A percentile compares a stretch with the other conserved stretches of the same genome.
Evolutionary conservation across 2,113 vertebrate genomes (phyloP).

Genomic region (Campylomormyrus tamandua): DNA sequence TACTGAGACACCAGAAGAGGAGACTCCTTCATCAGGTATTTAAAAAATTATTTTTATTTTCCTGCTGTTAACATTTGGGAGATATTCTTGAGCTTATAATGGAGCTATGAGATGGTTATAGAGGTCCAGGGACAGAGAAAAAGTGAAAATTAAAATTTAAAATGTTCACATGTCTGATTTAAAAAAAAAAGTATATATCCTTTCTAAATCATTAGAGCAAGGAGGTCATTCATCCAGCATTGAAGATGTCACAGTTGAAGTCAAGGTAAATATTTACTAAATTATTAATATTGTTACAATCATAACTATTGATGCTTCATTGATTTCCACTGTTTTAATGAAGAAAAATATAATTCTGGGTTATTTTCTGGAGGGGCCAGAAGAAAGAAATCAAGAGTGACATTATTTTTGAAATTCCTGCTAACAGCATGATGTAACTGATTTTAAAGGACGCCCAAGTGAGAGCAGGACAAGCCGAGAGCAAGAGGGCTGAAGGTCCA

Average conservation of each 20-base stretch:
- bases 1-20: background rate
- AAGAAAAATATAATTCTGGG: background rate
- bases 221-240: background rate
- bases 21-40: background rate
- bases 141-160: background rate
- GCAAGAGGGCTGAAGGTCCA: background rate
- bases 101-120: background rate
- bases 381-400: background rate
- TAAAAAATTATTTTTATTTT: background rate
- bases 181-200: no score
- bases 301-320: background rate
- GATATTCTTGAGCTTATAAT: background rate
- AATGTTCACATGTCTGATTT: background rate
- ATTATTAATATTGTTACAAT: background rate
- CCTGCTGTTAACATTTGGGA: background rate
- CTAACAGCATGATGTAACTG: background rate
- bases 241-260: background rate
- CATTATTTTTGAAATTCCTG: background rate
- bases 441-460: background rate
- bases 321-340: background rate
- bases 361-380: background rate
- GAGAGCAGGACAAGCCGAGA: background rate
- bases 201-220: conserved; percentile 16
- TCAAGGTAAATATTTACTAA: background rate
- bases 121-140: background rate